Conservation (phyloP, 1,140 invertebrate genomes). For the Copidosoma floridanum region DNA sequence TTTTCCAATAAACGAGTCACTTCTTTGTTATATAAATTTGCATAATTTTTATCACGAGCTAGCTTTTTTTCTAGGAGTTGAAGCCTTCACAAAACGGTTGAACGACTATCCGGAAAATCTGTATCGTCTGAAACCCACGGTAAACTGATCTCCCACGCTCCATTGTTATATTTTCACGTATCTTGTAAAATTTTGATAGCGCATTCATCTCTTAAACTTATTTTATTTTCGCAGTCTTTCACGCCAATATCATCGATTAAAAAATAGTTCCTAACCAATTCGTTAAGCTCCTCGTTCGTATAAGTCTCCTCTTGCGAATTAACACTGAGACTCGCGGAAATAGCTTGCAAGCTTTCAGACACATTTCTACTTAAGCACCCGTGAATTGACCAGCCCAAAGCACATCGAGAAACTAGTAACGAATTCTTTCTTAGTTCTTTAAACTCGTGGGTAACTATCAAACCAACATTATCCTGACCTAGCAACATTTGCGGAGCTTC, state of each 20-base stretch:
- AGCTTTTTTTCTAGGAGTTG: constrained; percentile 10
- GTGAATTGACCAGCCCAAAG: not conserved
- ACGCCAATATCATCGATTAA: not conserved
- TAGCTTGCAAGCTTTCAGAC: not conserved
- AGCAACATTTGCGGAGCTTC: not conserved
- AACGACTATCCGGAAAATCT: constrained; percentile 6
- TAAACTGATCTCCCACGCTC: constrained; percentile 23
- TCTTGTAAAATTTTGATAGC: too few relatives aligned
- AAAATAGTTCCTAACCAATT: constrained; percentile 1
- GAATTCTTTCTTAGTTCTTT: not conserved
- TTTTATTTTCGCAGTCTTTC: not conserved
- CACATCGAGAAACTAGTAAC: not conserved
- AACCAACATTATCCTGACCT: not conserved
- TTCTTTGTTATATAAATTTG: not conserved
- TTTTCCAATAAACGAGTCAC: not conserved
- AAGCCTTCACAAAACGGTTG: not conserved
- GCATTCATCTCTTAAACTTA: not conserved
- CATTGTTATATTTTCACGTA: too few relatives aligned
- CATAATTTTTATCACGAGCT: not conserved
- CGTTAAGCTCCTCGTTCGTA: not conserved
- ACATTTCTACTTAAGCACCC: not conserved
- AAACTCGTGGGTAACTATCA: not conserved
- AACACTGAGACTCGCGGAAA: not conserved
- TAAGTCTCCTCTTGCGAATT: not conserved
- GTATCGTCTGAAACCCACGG: constrained; percentile 15